phyloP scores from a whole-genome alignment of 2,113 vertebrate species.

The Terrapene triunguis region DNA sequence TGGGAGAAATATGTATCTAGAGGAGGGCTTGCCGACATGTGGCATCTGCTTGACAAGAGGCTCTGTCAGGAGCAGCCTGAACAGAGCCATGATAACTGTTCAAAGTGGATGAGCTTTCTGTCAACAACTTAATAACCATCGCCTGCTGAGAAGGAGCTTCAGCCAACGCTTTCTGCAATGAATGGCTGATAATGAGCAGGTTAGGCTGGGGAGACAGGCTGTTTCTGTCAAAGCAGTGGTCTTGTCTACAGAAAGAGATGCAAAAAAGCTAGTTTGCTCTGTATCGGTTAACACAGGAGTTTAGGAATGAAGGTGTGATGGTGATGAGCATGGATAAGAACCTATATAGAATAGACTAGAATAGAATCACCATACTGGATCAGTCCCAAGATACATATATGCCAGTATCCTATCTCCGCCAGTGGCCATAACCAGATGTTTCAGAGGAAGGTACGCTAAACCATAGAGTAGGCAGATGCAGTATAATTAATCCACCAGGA shows the following conservation, averaged over 20 bases:
- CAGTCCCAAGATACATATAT: fast-evolving
- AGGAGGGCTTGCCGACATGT: constrained; percentile 29
- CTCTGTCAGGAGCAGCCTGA: constrained; percentile 69
- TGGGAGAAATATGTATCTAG: neutral
- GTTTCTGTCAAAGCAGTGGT: constrained; percentile 57
- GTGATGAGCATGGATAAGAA: neutral
- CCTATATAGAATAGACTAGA: neutral
- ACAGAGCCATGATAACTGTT: constrained; percentile 31
- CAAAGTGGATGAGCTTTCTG: constrained; percentile 65
- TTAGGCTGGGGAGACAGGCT: constrained; percentile 41
- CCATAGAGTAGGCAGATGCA: constrained; percentile 29
- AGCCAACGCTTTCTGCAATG: constrained; percentile 45
- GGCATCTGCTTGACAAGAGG: constrained; percentile 57
- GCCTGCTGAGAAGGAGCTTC: constrained; percentile 24
- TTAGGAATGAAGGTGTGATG: neutral
- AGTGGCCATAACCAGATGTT: neutral
- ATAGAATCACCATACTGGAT: neutral
- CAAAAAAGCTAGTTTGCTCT: neutral
- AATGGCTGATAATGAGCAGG: constrained; percentile 62
- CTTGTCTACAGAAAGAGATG: constrained; percentile 21
- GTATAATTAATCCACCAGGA: neutral
- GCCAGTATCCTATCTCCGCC: neutral
- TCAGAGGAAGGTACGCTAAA: neutral
- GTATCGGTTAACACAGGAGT: fast-evolving
- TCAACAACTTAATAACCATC: constrained; percentile 67